phyloP scores from a whole-genome alignment of 2,113 vertebrate genomes.

The Cynopterus brachyotis region DNA sequence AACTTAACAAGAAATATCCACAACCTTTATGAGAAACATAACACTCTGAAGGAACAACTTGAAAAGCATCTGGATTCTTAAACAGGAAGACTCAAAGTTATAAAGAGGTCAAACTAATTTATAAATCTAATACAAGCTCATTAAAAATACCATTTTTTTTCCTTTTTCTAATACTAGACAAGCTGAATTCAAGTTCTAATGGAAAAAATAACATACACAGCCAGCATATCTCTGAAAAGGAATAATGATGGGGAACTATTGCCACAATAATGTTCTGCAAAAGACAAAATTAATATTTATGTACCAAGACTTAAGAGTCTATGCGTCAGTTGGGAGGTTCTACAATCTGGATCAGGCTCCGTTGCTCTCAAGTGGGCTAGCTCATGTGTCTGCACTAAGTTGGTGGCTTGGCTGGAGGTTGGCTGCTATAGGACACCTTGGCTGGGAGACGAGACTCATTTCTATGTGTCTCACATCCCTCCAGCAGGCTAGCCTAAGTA shows the following conservation, averaged over 20 bases:
- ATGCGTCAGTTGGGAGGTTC: neutral
- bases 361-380: neutral
- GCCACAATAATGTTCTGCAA: neutral
- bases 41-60: conserved; percentile 34
- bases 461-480: neutral
- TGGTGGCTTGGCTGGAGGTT: neutral
- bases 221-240: conserved; percentile 39
- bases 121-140: neutral
- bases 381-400: neutral
- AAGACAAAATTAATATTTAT: conserved; percentile 38
- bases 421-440: neutral
- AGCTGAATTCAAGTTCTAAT: conserved; percentile 38
- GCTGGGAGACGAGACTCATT: conserved; percentile 11
- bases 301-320: conserved; percentile 27
- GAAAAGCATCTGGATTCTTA: conserved; percentile 3
- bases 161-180: conserved; percentile 27
- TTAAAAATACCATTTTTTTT: neutral
- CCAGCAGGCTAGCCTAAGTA: neutral
- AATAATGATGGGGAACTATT: neutral
- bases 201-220: conserved; percentile 14
- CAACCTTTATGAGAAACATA: conserved; percentile 35
- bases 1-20: neutral
- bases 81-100: conserved; percentile 30
- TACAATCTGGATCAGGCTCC: neutral
- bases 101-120: conserved; percentile 35